Evolutionary conservation across 2,797 vertebrate species (phyloP).

Genomic region (Pangasius larnaudii): DNA sequence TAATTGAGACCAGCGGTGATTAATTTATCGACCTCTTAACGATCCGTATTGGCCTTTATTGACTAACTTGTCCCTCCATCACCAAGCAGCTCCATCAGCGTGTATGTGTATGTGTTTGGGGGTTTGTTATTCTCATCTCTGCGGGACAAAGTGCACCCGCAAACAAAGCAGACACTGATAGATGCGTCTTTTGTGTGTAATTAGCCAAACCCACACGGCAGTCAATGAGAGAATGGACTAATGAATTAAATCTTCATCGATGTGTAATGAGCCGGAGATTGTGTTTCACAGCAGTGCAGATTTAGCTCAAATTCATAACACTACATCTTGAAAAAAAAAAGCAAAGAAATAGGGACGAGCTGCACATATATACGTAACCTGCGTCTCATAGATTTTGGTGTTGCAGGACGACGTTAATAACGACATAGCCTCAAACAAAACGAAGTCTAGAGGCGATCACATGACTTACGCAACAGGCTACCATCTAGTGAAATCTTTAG

Average conservation of each 20-base stretch:
- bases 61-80: conserved; percentile 68
- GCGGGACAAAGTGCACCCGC: conserved; percentile 60
- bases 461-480: background rate
- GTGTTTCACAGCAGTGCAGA: conserved; percentile 51
- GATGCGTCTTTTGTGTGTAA: conserved; percentile 71
- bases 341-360: background rate
- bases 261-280: conserved; percentile 64
- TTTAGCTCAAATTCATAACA: conserved; percentile 37
- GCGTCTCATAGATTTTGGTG: background rate
- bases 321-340: background rate
- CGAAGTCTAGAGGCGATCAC: background rate
- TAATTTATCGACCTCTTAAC: conserved; percentile 67
- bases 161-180: conserved; percentile 71
- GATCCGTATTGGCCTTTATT: conserved; percentile 68
- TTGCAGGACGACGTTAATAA: background rate
- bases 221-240: conserved; percentile 66
- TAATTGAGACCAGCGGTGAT: conserved; percentile 63
- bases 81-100: conserved; percentile 56
- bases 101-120: conserved; percentile 44
- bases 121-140: conserved; percentile 55
- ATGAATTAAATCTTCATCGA: conserved; percentile 68
- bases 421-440: too few relatives aligned
- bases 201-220: conserved; percentile 69
- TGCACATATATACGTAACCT: background rate
- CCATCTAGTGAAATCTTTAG: too few relatives aligned